Percentiles rank a stretch among this genome's conserved stretches.
Evolutionary conservation across 2,888 invertebrate genomes (phyloP).

Genomic region (Axea sp.): DNA sequence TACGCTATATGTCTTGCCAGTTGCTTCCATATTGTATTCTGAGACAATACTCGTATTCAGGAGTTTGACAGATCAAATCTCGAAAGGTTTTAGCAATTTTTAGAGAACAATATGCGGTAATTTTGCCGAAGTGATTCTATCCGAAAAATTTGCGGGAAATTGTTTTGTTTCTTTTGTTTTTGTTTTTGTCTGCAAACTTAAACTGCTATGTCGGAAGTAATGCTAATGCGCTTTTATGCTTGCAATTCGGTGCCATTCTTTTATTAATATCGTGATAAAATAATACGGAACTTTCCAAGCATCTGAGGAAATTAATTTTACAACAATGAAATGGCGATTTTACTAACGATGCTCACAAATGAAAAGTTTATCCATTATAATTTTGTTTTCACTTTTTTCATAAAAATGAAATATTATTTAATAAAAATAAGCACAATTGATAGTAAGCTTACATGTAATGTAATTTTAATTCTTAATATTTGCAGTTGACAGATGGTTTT

Average conservation of each 20-base stretch:
- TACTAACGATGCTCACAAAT: too few relatives aligned
- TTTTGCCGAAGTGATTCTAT: constrained; percentile 26
- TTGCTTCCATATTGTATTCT: constrained; percentile 51
- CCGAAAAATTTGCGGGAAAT: constrained; percentile 25
- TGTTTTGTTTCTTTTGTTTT: constrained; percentile 12
- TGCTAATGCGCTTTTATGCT: neutral
- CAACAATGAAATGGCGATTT: neutral
- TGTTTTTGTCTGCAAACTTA: constrained; percentile 1
- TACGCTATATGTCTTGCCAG: constrained; percentile 35
- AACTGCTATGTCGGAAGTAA: constrained; percentile 5
- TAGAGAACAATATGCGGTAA: constrained; percentile 39
- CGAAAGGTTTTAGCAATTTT: constrained; percentile 48
- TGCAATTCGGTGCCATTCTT: neutral
- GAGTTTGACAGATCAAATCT: constrained; percentile 47
- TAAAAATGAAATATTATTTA: too few relatives aligned
- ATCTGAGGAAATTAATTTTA: constrained; percentile 3
- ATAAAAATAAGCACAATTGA: too few relatives aligned
- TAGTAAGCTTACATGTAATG: too few relatives aligned
- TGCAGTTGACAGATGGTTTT: too few relatives aligned
- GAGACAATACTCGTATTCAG: constrained; percentile 52
- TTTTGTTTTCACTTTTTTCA: too few relatives aligned
- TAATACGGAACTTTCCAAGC: constrained; percentile 8
- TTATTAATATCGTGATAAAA: constrained; percentile 6
- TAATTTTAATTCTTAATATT: too few relatives aligned
- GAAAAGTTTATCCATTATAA: too few relatives aligned